phyloP scores from a whole-genome alignment of 1,140 invertebrate species.

The Teleopsis dalmanni region DNA sequence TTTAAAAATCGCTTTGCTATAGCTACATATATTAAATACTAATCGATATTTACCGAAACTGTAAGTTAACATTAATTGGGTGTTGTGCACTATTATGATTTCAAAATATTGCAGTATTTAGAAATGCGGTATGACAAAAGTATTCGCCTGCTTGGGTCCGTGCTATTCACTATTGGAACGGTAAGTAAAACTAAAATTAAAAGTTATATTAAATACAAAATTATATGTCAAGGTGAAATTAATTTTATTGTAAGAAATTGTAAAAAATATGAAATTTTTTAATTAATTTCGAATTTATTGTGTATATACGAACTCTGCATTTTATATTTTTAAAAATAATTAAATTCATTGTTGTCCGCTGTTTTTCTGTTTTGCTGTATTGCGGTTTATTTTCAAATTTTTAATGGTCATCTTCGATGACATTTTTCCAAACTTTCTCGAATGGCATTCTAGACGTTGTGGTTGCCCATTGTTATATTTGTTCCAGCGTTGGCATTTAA shows the following conservation, averaged over 20 bases:
- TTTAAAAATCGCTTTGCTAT: too few species aligned
- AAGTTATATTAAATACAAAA: neutral
- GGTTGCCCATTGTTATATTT: conserved; percentile 85
- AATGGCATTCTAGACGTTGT: conserved; percentile 60
- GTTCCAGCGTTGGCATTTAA: conserved; percentile 84
- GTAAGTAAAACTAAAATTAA: conserved; percentile 47
- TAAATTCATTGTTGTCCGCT: too few species aligned
- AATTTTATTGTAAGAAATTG: neutral
- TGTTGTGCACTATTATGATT: too few species aligned
- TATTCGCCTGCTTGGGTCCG: conserved; percentile 63
- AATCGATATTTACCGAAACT: neutral
- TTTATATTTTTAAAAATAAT: neutral
- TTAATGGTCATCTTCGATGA: too few species aligned
- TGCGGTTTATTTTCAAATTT: neutral
- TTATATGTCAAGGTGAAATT: too few species aligned
- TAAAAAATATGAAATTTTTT: too few species aligned
- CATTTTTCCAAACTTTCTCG: neutral
- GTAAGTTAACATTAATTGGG: neutral
- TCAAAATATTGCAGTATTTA: conserved; percentile 59
- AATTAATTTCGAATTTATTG: too few species aligned
- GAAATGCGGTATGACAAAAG: conserved; percentile 67
- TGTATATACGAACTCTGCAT: neutral
- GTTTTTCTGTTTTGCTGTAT: too few species aligned
- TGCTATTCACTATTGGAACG: conserved; percentile 61
- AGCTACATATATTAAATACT: too few species aligned